phyloP scores from a whole-genome alignment of 2,888 invertebrate species.

The Tholera decimalis region DNA sequence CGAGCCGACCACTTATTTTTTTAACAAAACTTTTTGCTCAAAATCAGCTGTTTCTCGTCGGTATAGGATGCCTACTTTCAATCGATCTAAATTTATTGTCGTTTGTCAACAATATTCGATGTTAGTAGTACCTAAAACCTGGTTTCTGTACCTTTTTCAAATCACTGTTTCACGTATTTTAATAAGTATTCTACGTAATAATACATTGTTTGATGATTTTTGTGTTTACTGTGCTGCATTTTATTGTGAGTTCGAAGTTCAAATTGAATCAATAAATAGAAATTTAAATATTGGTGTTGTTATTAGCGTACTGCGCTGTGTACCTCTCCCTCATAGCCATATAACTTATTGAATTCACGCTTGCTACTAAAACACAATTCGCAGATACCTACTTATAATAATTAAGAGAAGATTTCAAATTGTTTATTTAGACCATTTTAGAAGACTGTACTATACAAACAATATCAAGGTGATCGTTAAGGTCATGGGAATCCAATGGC shows the following conservation, averaged over 20 bases:
- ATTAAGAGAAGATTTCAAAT: no score
- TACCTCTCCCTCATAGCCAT: background rate
- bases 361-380: no score
- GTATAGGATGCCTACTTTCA: conserved; percentile 76
- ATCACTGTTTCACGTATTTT: conserved; percentile 87
- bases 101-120: conserved; percentile 81
- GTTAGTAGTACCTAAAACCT: conserved; percentile 81
- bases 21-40: conserved; percentile 90
- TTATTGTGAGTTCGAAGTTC: conserved; percentile 91
- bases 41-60: conserved; percentile 84
- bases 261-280: conserved; percentile 92
- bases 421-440: no score
- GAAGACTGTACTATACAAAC: no score
- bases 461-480: no score
- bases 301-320: conserved; percentile 74
- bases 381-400: no score
- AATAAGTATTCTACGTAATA: conserved; percentile 81
- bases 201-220: conserved; percentile 88
- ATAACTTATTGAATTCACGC: background rate
- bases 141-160: conserved; percentile 81
- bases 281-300: conserved; percentile 87
- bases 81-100: conserved; percentile 75
- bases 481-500: no score
- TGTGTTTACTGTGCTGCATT: conserved; percentile 91
- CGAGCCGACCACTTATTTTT: conserved; percentile 88